Base-by-base conservation (phyloP, 2,888 invertebrate genomes). In the Torymus tubicola region DNA sequence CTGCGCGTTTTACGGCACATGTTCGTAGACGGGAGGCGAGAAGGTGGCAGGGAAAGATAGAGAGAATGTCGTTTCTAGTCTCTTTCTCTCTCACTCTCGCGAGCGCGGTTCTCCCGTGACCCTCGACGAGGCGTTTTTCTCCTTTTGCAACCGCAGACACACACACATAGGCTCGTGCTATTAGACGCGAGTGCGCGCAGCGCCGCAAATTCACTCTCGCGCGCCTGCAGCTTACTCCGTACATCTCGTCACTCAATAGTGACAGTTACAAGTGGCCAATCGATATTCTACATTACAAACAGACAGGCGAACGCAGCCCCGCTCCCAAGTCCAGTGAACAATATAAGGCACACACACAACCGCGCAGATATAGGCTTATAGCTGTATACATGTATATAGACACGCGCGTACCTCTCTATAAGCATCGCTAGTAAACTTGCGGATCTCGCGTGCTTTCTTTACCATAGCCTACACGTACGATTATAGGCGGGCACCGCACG, bases 11-110 rank as follows among this genome's bases (percentile, higher is more conserved):
- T 61, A 21, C 13, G 11, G 12, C 21, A 14, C 12, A 14, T n/a
- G 18, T 10, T 24, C 42, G 42, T 42, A 42, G 42, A 42, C 42
- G 42, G 42, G 42, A 52, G 42, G 50, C 75, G 50, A 52, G 21
- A 64, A 64, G 21, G 55, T 60, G 52, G 70, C 16, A 24, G 11
- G 58, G 18, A 53, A 69, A 65, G 55, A 67, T 21, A 14, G 71
- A 72, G 69, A 70, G 81, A 81, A 73, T 73, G 72, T 80, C 67
- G 67, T 77, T 71, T 70, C 73, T 64, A 65, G 42, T 16, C 65
- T 60, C 61, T 52, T 21, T 18, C 52, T 50, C 12, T 21, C 21
- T 21, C 21, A 2, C 21, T 21, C 21, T 21, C 13, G 16, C 1
- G 57, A n/a, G 13, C 55, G 55, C 58, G 64, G 24, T 42, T 42